These are phyloP conservation scores for Phylloscopus whistleri DNA, from an alignment of 2,113 vertebrate genomes.

Conservation along the genomic window DNA sequence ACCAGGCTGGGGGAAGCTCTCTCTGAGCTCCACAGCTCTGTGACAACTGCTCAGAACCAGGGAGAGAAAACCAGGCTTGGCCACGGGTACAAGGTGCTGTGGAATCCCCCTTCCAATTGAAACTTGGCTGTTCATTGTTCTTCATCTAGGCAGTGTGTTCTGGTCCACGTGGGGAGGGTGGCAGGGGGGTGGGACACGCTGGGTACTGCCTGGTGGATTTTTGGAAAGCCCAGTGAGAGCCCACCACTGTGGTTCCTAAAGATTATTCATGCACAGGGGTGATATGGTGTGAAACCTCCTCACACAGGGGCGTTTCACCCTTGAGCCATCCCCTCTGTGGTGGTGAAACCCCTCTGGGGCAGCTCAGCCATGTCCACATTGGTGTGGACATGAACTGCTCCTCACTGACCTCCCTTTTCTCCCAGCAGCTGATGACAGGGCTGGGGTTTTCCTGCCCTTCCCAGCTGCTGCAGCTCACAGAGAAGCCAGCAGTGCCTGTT, in stretches of 20 bases:
- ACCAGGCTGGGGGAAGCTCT: background rate
- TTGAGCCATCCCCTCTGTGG: background rate
- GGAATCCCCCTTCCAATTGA: background rate
- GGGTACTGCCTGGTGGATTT: rapidly evolving
- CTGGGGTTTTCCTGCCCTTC: background rate
- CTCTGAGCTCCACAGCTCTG: background rate
- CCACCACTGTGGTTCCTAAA: too few species aligned
- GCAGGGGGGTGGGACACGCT: rapidly evolving
- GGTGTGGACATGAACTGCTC: background rate
- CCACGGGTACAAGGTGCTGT: background rate
- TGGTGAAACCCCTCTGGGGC: background rate
- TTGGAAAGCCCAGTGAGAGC: background rate
- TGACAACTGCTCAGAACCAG: rapidly evolving
- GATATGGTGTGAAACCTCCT: background rate
- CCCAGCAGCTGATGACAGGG: background rate
- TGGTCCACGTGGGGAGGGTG: rapidly evolving
- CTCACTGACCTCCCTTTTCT: background rate
- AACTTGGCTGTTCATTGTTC: background rate
- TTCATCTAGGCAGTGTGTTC: background rate
- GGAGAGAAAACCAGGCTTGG: background rate
- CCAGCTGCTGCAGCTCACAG: background rate
- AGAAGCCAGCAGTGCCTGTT: background rate
- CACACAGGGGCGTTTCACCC: rapidly evolving
- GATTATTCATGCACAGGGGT: background rate
- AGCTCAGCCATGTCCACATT: background rate